Base-by-base conservation (phyloP, 2,888 invertebrate species). In the Cataglyphis livida region DNA sequence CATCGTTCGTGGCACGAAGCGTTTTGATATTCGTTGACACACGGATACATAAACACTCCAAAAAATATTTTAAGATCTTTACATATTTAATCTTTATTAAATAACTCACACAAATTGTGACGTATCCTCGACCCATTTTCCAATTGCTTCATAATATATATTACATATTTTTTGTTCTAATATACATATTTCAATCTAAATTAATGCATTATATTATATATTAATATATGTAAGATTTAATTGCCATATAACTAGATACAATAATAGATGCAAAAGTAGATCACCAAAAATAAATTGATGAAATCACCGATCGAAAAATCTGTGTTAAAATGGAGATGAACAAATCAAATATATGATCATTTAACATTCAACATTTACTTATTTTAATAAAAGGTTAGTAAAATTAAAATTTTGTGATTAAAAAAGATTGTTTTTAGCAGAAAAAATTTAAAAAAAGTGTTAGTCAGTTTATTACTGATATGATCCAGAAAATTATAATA, bases 41-140 rank as follows among this genome's bases (percentile, higher is more conserved):
- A 15, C n/a, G 65, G 38, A 54, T 65, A 76, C 38, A 25, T 65
- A 76, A 76, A 65, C n/a, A 51, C 51, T 76, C 62, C 44, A 65
- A 76, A 76, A n/a, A 76, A 65, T 76, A 76, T 76, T 76, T 76
- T 76, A 54, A 76, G 76, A 76, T 15, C 65, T 54, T 65, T 76
- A 76, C 65, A 65, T 76, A 66, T 65, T 65, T 66, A 76, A 66
- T 66, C 76, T 66, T 66, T 66, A 76, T 65, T 54, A 28, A 9
- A 10, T 38, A 51, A 54, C 66, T 38, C 18, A 66, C 18, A 66
- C 38, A 76, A 73, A 6, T 38, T 76, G 28, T 76, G 76, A 28
- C 54, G 66, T 44, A 76, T 76, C 65, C 76, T 76, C 76, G 76
- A 41, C 66, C 76, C 28, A 76, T 38, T 76, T 76, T 65, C n/a